Evolutionary conservation across 1,140 invertebrate species (phyloP).

Genomic region (Panulirus ornatus): DNA sequence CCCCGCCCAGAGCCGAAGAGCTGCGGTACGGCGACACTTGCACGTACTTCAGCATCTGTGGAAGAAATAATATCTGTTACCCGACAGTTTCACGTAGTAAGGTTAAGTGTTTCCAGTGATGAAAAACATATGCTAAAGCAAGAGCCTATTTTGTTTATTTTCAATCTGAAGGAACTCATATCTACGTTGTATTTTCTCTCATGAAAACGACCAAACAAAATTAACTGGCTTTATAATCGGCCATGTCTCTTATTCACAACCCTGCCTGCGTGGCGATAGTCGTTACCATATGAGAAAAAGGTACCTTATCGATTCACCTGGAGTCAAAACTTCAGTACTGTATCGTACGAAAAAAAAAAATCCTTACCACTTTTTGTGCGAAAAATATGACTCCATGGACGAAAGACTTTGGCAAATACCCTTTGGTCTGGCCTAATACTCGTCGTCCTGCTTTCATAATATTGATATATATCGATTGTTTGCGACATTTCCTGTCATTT

Average conservation of each 20-base stretch:
- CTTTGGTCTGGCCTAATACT: too few species aligned
- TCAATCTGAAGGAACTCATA: not conserved
- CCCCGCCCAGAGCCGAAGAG: slow-evolving; percentile 40
- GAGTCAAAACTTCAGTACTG: too few species aligned
- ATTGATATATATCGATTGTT: too few species aligned
- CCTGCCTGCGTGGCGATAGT: too few species aligned
- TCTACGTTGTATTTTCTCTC: not conserved
- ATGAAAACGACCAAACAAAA: not conserved
- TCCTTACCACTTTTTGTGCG: too few species aligned
- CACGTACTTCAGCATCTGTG: slow-evolving; percentile 66
- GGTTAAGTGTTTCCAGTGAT: not conserved
- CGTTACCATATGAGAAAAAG: too few species aligned
- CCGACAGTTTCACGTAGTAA: not conserved
- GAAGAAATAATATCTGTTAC: not conserved
- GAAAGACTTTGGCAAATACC: too few species aligned
- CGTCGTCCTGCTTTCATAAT: too few species aligned
- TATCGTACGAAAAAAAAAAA: too few species aligned
- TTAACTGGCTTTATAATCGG: not conserved
- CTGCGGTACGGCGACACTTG: slow-evolving; percentile 65
- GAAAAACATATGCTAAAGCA: not conserved
- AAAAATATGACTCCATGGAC: too few species aligned
- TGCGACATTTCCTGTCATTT: too few species aligned
- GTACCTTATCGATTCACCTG: too few species aligned
- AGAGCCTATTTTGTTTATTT: not conserved
- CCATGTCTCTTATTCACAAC: not conserved